Conservation (phyloP, 2,888 invertebrate species). For the Papilio protenor region DNA sequence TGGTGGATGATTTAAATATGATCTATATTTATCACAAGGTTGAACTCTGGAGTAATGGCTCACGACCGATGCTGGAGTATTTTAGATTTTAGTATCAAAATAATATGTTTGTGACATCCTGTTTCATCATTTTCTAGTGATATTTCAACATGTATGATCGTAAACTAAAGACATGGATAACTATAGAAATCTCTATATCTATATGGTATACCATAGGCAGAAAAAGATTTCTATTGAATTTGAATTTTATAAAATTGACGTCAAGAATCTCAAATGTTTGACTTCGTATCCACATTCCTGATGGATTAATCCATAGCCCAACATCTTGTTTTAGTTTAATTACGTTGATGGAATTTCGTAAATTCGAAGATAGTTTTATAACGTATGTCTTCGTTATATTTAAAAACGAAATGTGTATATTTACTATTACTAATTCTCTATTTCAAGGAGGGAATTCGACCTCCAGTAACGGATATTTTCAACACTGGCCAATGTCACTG, state of each 20-base stretch:
- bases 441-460: constrained; percentile 29
- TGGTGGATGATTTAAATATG: constrained; percentile 6
- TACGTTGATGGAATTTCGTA: not conserved
- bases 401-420: not conserved
- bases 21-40: constrained; percentile 46
- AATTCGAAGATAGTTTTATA: not conserved
- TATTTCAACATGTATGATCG: not conserved
- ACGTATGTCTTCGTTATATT: not conserved
- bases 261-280: too few species aligned
- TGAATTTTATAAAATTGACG: too few species aligned
- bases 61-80: constrained; percentile 47
- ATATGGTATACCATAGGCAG: too few species aligned
- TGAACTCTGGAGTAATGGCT: constrained; percentile 42
- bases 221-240: too few species aligned
- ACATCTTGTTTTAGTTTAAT: not conserved
- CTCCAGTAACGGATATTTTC: constrained; percentile 30
- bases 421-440: too few species aligned
- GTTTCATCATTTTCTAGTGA: constrained; percentile 6
- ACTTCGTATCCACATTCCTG: too few species aligned
- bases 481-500: constrained; percentile 26
- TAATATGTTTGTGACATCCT: constrained; percentile 52
- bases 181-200: too few species aligned
- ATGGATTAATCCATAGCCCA: too few species aligned
- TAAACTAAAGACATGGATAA: not conserved
- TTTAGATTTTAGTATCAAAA: constrained; percentile 48